Conservation (phyloP, 2,888 invertebrate genomes). For the Octonoba sinensis region DNA sequence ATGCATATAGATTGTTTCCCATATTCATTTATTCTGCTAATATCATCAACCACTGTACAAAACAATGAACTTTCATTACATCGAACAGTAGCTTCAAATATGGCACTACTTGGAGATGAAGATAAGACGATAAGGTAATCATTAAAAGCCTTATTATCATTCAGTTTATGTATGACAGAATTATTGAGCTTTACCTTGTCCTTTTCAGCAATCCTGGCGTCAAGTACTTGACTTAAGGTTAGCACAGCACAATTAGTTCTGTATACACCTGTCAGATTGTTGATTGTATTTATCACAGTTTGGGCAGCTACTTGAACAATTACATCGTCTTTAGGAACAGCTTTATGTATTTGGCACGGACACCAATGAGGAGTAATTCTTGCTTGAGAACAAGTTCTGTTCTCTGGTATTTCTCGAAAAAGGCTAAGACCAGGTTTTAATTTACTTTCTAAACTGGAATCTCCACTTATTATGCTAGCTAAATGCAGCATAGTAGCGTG, state of each 20-base stretch:
- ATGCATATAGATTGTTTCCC: slow-evolving; percentile 71
- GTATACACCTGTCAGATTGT: slow-evolving; percentile 17
- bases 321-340: slow-evolving; percentile 21
- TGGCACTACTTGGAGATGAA: slow-evolving; percentile 79
- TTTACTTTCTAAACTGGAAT: background rate
- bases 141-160: background rate
- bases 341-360: slow-evolving; percentile 67
- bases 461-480: slow-evolving; percentile 27
- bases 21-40: slow-evolving; percentile 72
- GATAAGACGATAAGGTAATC: slow-evolving; percentile 78
- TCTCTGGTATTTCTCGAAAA: slow-evolving; percentile 69
- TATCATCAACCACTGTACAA: slow-evolving; percentile 70
- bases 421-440: slow-evolving; percentile 67
- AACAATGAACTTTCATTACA: slow-evolving; percentile 67
- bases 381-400: slow-evolving; percentile 70
- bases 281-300: slow-evolving; percentile 47
- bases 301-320: slow-evolving; percentile 40
- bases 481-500: slow-evolving; percentile 69
- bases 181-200: slow-evolving; percentile 2
- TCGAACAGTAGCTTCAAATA: slow-evolving; percentile 85
- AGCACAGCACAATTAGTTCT: slow-evolving; percentile 29
- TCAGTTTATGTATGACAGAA: slow-evolving; percentile 4
- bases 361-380: slow-evolving; percentile 71
- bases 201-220: slow-evolving; percentile 26
- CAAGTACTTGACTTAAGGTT: slow-evolving; percentile 22